Conservation (phyloP, 2,113 vertebrate genomes). For the Hypanus sabinus region DNA sequence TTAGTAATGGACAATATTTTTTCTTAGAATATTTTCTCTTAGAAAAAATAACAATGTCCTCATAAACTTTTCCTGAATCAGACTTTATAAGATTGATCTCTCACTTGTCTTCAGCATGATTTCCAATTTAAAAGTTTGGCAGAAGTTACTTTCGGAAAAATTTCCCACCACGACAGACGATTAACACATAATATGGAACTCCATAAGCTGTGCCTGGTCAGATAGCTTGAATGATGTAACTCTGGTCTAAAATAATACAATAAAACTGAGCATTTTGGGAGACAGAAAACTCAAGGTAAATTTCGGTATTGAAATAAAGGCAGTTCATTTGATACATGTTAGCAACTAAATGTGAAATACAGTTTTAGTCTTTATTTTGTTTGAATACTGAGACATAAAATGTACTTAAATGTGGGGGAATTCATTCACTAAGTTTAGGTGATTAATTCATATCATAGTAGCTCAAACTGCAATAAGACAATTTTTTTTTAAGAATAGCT, state of each 20-base stretch:
- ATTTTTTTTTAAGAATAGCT: neutral
- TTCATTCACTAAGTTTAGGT: neutral
- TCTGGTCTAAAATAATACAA: neutral
- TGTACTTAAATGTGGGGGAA: neutral
- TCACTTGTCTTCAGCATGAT: neutral
- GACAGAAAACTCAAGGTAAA: neutral
- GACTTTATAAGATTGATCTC: neutral
- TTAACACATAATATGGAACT: neutral
- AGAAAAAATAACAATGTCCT: neutral
- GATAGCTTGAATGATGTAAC: neutral
- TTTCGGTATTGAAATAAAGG: neutral
- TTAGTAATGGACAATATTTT: neutral
- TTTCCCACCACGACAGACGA: neutral
- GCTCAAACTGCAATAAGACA: neutral
- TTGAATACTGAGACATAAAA: neutral
- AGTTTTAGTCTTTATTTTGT: neutral
- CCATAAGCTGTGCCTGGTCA: neutral
- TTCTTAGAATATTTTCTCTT: neutral
- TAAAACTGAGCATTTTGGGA: neutral
- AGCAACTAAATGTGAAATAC: neutral
- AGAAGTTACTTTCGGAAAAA: neutral
- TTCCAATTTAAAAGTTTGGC: neutral
- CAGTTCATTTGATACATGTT: neutral
- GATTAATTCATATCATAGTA: neutral
- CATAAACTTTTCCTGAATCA: neutral